Evolutionary conservation across 2,113 vertebrate species (phyloP).

Genomic region (Cricetomys ansorgei): DNA sequence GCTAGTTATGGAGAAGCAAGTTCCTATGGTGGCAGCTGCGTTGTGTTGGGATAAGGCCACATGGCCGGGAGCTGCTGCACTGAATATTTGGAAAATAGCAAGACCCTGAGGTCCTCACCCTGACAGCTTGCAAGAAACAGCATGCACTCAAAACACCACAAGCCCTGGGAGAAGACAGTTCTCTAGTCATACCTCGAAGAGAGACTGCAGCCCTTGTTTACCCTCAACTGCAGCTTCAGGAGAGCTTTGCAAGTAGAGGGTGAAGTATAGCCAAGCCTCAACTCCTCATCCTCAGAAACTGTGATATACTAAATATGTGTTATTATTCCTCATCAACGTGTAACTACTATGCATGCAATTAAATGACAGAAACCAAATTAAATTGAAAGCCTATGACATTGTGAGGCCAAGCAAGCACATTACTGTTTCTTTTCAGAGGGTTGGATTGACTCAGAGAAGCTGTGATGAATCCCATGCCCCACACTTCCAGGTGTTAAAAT

Average conservation of each 20-base stretch:
- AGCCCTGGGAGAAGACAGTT: no score
- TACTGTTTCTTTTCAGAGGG: neutral
- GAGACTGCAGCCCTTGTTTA: neutral
- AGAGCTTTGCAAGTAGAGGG: neutral
- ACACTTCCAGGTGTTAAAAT: neutral
- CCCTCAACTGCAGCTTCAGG: neutral
- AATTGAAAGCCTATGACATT: neutral
- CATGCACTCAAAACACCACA: rapidly evolving
- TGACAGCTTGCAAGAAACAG: neutral
- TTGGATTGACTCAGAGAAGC: neutral
- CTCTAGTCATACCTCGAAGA: neutral
- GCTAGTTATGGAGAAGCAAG: neutral
- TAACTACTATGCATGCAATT: neutral
- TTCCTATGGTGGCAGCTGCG: neutral
- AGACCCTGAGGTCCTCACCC: neutral
- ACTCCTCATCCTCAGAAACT: neutral
- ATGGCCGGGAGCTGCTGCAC: neutral
- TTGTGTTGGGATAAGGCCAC: neutral
- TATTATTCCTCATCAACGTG: neutral
- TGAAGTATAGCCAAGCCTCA: neutral
- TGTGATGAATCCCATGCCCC: neutral
- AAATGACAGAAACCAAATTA: neutral
- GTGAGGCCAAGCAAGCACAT: neutral
- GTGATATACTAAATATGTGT: no score
- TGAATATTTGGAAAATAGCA: neutral